phyloP scores from a whole-genome alignment of 2,113 vertebrate genomes.

The Globicephala melas region DNA sequence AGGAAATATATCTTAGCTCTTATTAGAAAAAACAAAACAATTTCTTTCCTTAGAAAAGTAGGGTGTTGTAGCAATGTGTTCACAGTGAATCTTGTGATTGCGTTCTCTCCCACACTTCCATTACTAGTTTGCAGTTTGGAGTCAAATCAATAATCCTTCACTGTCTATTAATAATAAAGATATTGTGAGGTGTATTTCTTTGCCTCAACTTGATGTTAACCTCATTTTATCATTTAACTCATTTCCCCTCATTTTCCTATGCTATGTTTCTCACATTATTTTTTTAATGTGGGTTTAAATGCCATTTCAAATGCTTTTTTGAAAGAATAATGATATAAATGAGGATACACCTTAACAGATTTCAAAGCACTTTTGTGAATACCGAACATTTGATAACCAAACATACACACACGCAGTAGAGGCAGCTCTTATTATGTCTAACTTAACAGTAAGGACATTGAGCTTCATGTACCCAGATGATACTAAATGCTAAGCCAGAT shows the following conservation, averaged over 20 bases:
- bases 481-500: neutral
- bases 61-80: neutral
- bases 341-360: neutral
- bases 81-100: neutral
- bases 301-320: neutral
- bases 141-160: neutral
- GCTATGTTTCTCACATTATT: neutral
- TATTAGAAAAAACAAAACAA: neutral
- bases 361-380: slow-evolving; percentile 25
- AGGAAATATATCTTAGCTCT: neutral
- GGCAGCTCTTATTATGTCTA: neutral
- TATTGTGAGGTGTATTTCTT: neutral
- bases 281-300: slow-evolving; percentile 3
- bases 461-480: neutral
- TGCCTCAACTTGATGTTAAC: neutral
- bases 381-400: neutral
- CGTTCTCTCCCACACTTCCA: neutral
- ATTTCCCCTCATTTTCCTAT: neutral
- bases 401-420: neutral
- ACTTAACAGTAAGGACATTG: neutral
- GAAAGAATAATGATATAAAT: neutral
- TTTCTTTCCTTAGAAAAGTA: neutral
- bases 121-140: neutral
- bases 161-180: neutral
- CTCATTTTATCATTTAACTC: neutral